These are phyloP conservation scores for Aphaenogaster ashmeadi DNA, from an alignment of 1,140 invertebrate species.

Conservation along the genomic window DNA sequence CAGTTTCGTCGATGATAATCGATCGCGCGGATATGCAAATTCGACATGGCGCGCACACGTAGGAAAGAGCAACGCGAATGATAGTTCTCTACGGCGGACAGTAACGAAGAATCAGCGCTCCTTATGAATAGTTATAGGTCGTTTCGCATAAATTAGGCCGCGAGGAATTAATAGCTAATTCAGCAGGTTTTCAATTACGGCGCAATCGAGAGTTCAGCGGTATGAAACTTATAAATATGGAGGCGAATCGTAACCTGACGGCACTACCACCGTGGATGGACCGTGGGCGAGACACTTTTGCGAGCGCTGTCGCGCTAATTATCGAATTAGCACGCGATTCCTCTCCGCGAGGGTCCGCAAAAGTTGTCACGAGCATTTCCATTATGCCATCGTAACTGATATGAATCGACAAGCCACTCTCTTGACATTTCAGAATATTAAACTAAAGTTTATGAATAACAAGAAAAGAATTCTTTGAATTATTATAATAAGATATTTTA, in stretches of 20 bases:
- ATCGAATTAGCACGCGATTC: conserved; percentile 70
- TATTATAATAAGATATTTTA: background rate
- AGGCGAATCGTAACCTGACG: conserved; percentile 36
- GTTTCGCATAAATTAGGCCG: conserved; percentile 73
- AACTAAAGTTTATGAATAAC: background rate
- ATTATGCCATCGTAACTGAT: background rate
- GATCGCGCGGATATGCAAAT: conserved; percentile 36
- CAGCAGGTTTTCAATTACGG: conserved; percentile 75
- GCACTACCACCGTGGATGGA: background rate
- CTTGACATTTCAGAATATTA: background rate
- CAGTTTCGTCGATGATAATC: conserved; percentile 30
- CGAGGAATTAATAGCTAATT: conserved; percentile 74
- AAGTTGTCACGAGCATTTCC: conserved; percentile 46
- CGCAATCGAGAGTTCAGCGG: conserved; percentile 64
- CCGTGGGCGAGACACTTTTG: conserved; percentile 55
- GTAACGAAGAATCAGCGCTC: conserved; percentile 54
- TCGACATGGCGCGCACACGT: background rate
- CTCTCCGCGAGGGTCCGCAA: conserved; percentile 66
- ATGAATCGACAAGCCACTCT: background rate
- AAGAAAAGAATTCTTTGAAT: background rate
- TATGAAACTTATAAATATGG: conserved; percentile 72
- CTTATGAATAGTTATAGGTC: conserved; percentile 76
- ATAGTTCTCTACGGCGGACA: conserved; percentile 45
- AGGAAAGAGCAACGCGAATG: conserved; percentile 46
- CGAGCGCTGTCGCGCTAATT: conserved; percentile 74